Base-by-base conservation (phyloP, 2,797 vertebrate genomes). In the Brachyrhaphis roseni region DNA sequence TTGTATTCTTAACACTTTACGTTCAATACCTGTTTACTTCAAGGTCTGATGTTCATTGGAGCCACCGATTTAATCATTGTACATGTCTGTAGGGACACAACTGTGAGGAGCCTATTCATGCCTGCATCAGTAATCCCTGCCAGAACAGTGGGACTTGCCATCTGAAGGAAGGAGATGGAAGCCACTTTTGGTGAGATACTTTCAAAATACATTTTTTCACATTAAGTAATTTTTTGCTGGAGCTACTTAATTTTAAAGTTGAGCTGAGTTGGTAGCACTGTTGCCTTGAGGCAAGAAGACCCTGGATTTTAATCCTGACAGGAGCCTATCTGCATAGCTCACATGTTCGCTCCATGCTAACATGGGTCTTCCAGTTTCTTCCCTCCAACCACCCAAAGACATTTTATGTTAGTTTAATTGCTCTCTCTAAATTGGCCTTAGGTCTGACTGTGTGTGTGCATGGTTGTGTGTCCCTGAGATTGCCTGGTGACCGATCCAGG, bases 111-210 rank as follows among this genome's bases (percentile, higher is more conserved):
- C 97, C 98, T 1, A 98, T 99, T 88, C 98, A 99, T 15, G 97
- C 97, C 43, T 99, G 98, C 81, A 98, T 99, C 88, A 97, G 97
- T 87, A 98, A 97, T 90, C 98, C 98, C 0, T 99, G 98, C 87
- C 94, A 97, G 81, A 96, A 98, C 13, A 95, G 96, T 2, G 98
- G 97, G 81, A 99, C 97, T 0, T 99, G 98, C 81, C 96, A 99
- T 78, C 94, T 99, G 86, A 99, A 99, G 88, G 98, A 99, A 93
- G 98, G 97, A 88, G 97, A 96, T 83, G 97, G 96, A 75, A 97
- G 96, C 85, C 97, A 90, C 89, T 95, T 93, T n/a, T 94, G 94
- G 94, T 95, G 70, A 93, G 92, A 83, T 31, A 81, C 11, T 5
- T 20, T 74, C 4, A 23, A 62, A 5, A 46, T 45, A 16, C 18